These are phyloP conservation scores for Parascotia fuliginaria DNA, from an alignment of 2,888 invertebrate genomes.

Conservation along the genomic window DNA sequence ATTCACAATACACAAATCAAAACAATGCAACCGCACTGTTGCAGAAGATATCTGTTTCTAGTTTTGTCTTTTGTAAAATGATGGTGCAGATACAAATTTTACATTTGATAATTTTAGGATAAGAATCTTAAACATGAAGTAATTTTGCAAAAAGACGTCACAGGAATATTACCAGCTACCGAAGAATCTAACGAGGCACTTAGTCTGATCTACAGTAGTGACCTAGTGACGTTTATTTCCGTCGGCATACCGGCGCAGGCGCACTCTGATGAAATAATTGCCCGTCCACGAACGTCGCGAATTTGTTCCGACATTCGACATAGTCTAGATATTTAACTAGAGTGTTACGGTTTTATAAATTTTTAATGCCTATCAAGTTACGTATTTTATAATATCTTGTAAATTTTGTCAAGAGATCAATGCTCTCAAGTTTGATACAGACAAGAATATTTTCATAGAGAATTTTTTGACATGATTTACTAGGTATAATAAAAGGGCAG, in stretches of 20 bases:
- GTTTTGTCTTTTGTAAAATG: too few species aligned
- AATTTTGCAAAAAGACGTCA: too few species aligned
- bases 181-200: too few species aligned
- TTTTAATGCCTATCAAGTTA: conserved; percentile 30
- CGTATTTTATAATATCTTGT: conserved; percentile 6
- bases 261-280: conserved; percentile 44
- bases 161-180: too few species aligned
- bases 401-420: conserved; percentile 6
- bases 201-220: conserved; percentile 15
- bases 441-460: not conserved
- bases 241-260: conserved; percentile 14
- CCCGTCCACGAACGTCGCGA: conserved; percentile 27
- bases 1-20: too few species aligned
- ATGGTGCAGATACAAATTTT: too few species aligned
- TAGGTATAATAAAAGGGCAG: not conserved
- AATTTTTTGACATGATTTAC: not conserved
- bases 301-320: conserved; percentile 38
- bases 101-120: too few species aligned
- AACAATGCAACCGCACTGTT: too few species aligned
- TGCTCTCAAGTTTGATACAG: conserved; percentile 2
- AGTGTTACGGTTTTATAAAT: conserved; percentile 25
- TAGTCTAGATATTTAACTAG: conserved; percentile 42
- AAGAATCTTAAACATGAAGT: too few species aligned
- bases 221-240: conserved; percentile 38
- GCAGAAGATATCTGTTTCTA: not conserved